These are phyloP conservation scores for Heterotis niloticus DNA, from an alignment of 2,113 vertebrate genomes.

Conservation along the genomic window DNA sequence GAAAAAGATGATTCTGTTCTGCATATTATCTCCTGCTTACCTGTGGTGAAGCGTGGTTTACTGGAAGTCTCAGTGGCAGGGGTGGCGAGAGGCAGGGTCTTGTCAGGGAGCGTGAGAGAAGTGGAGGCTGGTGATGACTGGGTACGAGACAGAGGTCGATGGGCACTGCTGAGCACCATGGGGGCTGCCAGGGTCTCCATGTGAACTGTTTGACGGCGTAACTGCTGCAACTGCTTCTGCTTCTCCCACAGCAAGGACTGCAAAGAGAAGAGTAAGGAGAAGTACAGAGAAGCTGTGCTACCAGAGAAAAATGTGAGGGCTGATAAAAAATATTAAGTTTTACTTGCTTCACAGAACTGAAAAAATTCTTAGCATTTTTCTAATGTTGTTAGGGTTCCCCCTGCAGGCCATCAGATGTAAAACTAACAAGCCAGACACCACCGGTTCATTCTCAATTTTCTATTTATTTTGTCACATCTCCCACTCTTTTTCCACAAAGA, in stretches of 20 bases:
- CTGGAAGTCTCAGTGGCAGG: conserved; percentile 59
- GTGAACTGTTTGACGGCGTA: conserved; percentile 67
- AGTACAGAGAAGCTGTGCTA: too few species aligned
- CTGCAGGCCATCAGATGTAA: not conserved
- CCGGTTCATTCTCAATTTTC: too few species aligned
- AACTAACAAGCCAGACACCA: too few species aligned
- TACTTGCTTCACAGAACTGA: too few species aligned
- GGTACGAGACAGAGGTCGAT: conserved; percentile 64
- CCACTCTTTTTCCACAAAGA: too few species aligned
- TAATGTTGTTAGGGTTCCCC: not conserved
- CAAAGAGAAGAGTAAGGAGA: not conserved
- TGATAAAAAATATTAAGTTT: too few species aligned
- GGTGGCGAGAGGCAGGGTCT: conserved; percentile 51
- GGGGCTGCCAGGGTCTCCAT: conserved; percentile 68
- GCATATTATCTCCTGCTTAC: conserved; percentile 36
- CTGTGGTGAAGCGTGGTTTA: conserved; percentile 68
- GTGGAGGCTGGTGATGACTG: conserved; percentile 82
- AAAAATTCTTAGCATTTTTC: not conserved
- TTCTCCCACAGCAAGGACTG: conserved; percentile 84
- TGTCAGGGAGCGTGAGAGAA: conserved; percentile 54
- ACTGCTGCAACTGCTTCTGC: conserved; percentile 75
- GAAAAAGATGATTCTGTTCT: too few species aligned
- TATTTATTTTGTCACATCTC: too few species aligned
- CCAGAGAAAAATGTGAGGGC: not conserved
- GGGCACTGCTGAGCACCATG: conserved; percentile 46